A percentile compares a stretch with the other conserved stretches of the same genome.
Evolutionary conservation across 1,140 invertebrate species (phyloP).

Genomic region (Bombus terrestris): DNA sequence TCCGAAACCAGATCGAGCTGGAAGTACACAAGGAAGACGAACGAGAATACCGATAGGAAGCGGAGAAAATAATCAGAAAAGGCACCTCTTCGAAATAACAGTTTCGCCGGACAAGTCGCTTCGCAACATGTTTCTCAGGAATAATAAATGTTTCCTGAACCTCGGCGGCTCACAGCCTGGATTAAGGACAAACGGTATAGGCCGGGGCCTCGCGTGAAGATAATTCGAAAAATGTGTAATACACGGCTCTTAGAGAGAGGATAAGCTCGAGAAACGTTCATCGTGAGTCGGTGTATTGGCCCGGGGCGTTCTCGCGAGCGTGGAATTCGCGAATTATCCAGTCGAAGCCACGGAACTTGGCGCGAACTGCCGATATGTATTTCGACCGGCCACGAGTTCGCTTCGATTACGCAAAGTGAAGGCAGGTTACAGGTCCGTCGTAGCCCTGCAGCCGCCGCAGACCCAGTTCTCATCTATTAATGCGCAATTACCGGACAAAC

Average conservation of each 20-base stretch:
- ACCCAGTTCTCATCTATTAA: slow-evolving; percentile 79
- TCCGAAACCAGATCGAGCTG: not conserved
- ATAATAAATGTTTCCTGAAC: slow-evolving; percentile 34
- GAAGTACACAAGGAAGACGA: not conserved
- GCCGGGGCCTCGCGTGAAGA: slow-evolving; percentile 58
- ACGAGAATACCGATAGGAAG: not conserved
- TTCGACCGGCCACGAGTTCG: slow-evolving; percentile 46
- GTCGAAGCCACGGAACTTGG: not conserved
- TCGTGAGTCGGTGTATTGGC: slow-evolving; percentile 4
- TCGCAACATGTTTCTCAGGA: slow-evolving; percentile 28
- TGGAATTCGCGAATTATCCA: slow-evolving; percentile 61
- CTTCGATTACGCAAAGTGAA: slow-evolving; percentile 62
- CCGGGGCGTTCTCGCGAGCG: slow-evolving; percentile 53
- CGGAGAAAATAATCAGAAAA: not conserved
- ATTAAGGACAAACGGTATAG: slow-evolving; percentile 56
- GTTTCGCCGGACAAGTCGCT: not conserved
- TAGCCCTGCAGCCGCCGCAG: slow-evolving; percentile 51
- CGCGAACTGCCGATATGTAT: slow-evolving; percentile 31
- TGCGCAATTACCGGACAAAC: slow-evolving; percentile 73
- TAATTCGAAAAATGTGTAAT: slow-evolving; percentile 56
- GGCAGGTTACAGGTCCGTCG: slow-evolving; percentile 52
- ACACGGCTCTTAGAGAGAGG: slow-evolving; percentile 60
- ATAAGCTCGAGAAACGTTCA: slow-evolving; percentile 56
- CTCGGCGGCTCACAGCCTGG: slow-evolving; percentile 22
- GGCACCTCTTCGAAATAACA: slow-evolving; percentile 7